A percentile compares a stretch with the other conserved stretches of the same genome.
phyloP scores from a whole-genome alignment of 2,888 invertebrate genomes.

The Pyrrhosoma nymphula region DNA sequence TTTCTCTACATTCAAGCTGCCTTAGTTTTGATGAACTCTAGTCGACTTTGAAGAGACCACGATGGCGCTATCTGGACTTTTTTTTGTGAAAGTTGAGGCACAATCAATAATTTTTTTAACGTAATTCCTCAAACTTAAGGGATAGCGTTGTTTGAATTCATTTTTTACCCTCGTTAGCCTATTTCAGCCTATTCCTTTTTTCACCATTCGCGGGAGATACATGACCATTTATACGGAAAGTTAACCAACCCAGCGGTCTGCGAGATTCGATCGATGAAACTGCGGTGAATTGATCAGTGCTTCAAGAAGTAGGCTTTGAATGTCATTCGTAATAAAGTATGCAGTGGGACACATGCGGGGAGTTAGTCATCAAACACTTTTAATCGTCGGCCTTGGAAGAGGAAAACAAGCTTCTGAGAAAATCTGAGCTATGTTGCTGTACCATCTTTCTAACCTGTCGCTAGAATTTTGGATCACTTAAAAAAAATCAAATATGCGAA shows the following conservation, averaged over 20 bases:
- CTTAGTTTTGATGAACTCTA: too few relatives aligned
- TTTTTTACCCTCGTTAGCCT: too few relatives aligned
- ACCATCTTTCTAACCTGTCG: not conserved
- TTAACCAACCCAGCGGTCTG: not conserved
- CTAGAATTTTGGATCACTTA: not conserved
- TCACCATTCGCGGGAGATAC: too few relatives aligned
- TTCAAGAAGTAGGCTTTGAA: not conserved
- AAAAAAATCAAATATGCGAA: not conserved
- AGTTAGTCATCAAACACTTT: not conserved
- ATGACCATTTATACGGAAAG: not conserved
- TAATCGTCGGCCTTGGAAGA: not conserved
- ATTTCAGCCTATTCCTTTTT: too few relatives aligned
- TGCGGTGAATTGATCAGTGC: not conserved
- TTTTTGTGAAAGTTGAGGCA: too few relatives aligned
- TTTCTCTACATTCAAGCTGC: too few relatives aligned
- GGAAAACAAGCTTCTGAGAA: not conserved
- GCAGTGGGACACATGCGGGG: not conserved
- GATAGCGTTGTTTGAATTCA: too few relatives aligned
- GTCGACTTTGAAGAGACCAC: too few relatives aligned
- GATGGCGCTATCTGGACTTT: too few relatives aligned
- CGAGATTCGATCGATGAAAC: not conserved
- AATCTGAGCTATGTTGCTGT: not conserved
- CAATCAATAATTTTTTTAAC: too few relatives aligned
- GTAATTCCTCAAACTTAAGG: too few relatives aligned
- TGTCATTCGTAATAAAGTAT: not conserved